phyloP scores from a whole-genome alignment of 2,888 invertebrate genomes.

The Ochlodes sylvanus region DNA sequence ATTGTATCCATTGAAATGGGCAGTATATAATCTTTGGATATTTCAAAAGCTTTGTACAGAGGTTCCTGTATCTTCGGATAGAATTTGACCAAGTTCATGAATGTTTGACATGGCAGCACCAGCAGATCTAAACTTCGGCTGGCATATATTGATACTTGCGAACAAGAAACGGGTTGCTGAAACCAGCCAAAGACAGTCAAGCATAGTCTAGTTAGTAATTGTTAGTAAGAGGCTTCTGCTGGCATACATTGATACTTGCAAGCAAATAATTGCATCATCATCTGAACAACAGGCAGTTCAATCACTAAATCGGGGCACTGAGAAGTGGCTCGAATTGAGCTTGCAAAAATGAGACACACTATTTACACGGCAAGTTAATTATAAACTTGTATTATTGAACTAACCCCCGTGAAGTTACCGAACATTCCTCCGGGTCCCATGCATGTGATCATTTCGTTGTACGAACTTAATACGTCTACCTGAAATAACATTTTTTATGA shows the following conservation, averaged over 20 bases:
- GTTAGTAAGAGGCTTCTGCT: too few relatives aligned
- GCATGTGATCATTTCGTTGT: slow-evolving; percentile 80
- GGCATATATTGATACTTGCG: slow-evolving; percentile 73
- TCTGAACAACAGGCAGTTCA: too few relatives aligned
- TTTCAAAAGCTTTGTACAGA: slow-evolving; percentile 69
- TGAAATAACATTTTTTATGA: slow-evolving; percentile 46
- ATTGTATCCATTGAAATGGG: slow-evolving; percentile 68
- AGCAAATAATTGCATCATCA: too few relatives aligned
- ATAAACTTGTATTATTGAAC: slow-evolving; percentile 40
- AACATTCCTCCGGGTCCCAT: slow-evolving; percentile 84
- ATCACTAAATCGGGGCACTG: too few relatives aligned
- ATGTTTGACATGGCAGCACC: slow-evolving; percentile 71
- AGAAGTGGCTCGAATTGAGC: too few relatives aligned
- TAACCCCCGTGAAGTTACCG: slow-evolving; percentile 78
- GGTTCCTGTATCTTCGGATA: slow-evolving; percentile 77
- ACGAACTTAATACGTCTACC: slow-evolving; percentile 77
- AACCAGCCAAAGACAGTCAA: slow-evolving; percentile 44
- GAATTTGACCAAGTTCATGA: slow-evolving; percentile 74
- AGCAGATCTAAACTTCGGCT: slow-evolving; percentile 75
- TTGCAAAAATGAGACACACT: too few relatives aligned
- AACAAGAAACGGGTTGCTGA: slow-evolving; percentile 71
- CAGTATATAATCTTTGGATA: slow-evolving; percentile 74
- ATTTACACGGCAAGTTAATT: too few relatives aligned
- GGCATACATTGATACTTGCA: too few relatives aligned
- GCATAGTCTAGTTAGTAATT: too few relatives aligned